Percentiles rank a stretch among this genome's conserved stretches.
These are phyloP conservation scores for Tridacna crocea DNA, from an alignment of 2,888 invertebrate genomes.

Conservation along the genomic window DNA sequence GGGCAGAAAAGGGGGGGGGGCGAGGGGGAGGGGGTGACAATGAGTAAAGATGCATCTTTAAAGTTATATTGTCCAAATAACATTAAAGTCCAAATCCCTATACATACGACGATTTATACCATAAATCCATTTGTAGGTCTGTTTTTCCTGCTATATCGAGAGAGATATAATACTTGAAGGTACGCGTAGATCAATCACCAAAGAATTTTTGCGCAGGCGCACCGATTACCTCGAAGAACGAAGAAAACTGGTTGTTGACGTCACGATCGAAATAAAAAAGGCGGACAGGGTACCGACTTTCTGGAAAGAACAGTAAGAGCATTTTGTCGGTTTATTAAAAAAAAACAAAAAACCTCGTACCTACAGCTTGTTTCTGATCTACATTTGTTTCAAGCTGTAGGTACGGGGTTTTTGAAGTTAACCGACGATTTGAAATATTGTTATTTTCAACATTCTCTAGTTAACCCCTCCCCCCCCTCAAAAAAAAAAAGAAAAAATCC, in stretches of 20 bases:
- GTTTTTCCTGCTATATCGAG: constrained; percentile 31
- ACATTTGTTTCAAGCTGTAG: neutral
- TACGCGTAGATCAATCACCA: constrained; percentile 38
- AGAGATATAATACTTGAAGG: neutral
- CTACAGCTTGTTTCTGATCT: neutral
- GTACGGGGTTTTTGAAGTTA: neutral
- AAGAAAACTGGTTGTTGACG: constrained; percentile 33
- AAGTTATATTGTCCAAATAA: neutral
- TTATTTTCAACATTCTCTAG: too few relatives aligned
- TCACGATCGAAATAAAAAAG: constrained; percentile 16
- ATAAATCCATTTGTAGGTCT: constrained; percentile 33
- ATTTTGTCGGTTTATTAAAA: neutral
- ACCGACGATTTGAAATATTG: neutral
- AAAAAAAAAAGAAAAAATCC: too few relatives aligned
- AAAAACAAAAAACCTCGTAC: neutral
- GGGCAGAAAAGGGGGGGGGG: too few relatives aligned
- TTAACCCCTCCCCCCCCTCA: too few relatives aligned
- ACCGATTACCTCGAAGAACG: constrained; percentile 29
- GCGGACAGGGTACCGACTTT: constrained; percentile 33
- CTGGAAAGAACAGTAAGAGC: constrained; percentile 56
- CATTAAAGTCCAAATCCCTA: neutral
- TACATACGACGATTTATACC: neutral
- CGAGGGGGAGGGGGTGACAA: too few relatives aligned
- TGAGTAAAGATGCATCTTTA: too few relatives aligned
- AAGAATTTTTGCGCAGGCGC: constrained; percentile 23